Evolutionary conservation across 2,113 vertebrate species (phyloP), one percentile per base, ranked within the genome.

Genomic region (Tricholaema leucomelas): DNA sequence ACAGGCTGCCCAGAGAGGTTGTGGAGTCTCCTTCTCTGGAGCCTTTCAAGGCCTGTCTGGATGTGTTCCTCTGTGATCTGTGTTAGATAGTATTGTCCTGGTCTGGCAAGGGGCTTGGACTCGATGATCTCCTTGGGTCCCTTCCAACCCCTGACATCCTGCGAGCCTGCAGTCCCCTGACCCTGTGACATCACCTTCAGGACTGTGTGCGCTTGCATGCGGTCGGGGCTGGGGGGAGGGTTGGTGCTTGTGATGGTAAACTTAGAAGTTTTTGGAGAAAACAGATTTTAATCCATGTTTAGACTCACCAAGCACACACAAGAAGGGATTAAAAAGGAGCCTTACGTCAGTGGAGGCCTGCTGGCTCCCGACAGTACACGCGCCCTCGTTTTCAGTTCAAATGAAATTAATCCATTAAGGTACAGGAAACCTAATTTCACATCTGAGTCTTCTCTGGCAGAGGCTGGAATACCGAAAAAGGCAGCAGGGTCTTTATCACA

Each of bases 351-450:
- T 67, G 64, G 72, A 85, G 92, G 54, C 72, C 18, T 86, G 81
- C 92, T 88, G 82, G 61, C 85, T 94, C 90, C 82, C 10, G 3
- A 71, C 89, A 94, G 85, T 77, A 79, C 66, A 40, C 8, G 1
- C 93, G 94, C 46, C 79, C 91, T 93, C 89, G 58, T 95, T 95
- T 95, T 91, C 69, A 82, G 59, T 93, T 93, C 65, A 78, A 82
- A 78, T 63, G 92, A 93, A 93, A 92, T 96, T 72, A 93, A 91
- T 92, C 85, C 92, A 87, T 89, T 94, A 95, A 95, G 90, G 91
- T 69, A 81, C 85, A 92, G 94, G 87, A 96, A 97, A 95, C 89
- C 92, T 92, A 96, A 93, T 93, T 95, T 92, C 89, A 88, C 36
- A 81, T 93, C 85, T 67, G 64, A 82, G 66, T 95, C 85, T 84